These are phyloP conservation scores for Ovis canadensis DNA, from an alignment of 2,113 vertebrate species.

Conservation along the genomic window DNA sequence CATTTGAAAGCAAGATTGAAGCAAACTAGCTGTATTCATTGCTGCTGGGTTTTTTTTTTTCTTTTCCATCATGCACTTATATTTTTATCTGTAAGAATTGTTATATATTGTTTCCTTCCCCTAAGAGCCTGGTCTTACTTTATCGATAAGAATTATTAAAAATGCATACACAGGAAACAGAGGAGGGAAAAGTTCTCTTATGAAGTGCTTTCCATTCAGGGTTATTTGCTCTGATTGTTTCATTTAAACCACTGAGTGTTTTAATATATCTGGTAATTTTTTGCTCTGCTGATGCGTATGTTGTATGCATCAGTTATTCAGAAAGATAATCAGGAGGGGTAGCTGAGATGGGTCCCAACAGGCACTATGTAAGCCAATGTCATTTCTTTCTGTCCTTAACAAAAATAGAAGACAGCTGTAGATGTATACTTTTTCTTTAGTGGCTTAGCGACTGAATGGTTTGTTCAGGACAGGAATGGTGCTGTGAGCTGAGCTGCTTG, in stretches of 20 bases:
- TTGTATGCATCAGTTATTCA: not conserved
- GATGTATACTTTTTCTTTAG: not conserved
- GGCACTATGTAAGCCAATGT: not conserved
- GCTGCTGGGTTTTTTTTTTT: not conserved
- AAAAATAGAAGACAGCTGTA: not conserved
- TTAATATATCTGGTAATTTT: not conserved
- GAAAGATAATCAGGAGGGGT: not conserved
- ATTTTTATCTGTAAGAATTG: not conserved
- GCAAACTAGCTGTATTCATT: not conserved
- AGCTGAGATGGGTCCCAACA: not conserved
- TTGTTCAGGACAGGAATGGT: not conserved
- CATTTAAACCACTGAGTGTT: not conserved
- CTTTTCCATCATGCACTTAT: not conserved
- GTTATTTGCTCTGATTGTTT: not conserved
- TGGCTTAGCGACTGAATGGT: not conserved
- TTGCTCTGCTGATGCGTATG: not conserved
- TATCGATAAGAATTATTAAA: not conserved
- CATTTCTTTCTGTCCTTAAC: not conserved
- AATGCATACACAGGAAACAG: not conserved
- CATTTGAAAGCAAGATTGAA: not conserved
- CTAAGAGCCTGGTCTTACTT: not conserved
- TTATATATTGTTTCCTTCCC: not conserved
- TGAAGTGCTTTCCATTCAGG: not conserved
- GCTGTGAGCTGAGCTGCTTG: not conserved
- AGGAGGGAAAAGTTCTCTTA: not conserved